Conservation (phyloP, 2,888 invertebrate species). For the Rosalia funebris region DNA sequence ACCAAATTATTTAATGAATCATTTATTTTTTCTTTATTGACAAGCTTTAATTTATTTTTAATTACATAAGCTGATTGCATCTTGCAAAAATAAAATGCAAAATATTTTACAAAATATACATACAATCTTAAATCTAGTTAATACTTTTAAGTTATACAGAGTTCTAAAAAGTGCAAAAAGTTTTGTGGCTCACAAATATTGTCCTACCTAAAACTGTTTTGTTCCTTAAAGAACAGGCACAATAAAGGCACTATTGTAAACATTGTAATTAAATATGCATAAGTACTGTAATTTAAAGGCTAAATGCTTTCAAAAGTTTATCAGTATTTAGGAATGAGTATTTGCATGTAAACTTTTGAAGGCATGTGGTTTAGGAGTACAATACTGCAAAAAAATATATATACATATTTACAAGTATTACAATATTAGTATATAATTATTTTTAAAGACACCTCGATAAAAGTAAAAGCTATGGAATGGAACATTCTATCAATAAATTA, state of each 20-base stretch:
- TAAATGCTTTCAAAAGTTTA: slow-evolving; percentile 31
- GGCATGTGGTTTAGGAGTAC: slow-evolving; percentile 33
- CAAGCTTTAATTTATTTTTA: slow-evolving; percentile 61
- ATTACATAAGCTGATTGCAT: slow-evolving; percentile 60
- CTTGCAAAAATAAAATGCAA: slow-evolving; percentile 48
- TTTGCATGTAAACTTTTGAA: slow-evolving; percentile 39
- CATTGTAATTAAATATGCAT: slow-evolving; percentile 44
- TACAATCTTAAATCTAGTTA: slow-evolving; percentile 43
- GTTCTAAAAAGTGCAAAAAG: slow-evolving; percentile 35
- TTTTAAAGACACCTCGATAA: slow-evolving; percentile 23
- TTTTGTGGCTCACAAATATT: slow-evolving; percentile 29
- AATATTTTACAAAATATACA: slow-evolving; percentile 62
- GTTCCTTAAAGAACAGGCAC: slow-evolving; percentile 48
- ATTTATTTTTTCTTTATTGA: slow-evolving; percentile 54
- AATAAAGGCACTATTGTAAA: slow-evolving; percentile 60
- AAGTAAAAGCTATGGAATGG: slow-evolving; percentile 33
- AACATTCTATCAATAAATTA: slow-evolving; percentile 45
- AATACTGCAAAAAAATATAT: slow-evolving; percentile 53
- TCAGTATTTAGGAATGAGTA: slow-evolving; percentile 28
- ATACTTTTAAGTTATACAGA: slow-evolving; percentile 44
- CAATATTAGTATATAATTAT: slow-evolving; percentile 12
- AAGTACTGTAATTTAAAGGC: slow-evolving; percentile 52
- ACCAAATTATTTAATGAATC: slow-evolving; percentile 33
- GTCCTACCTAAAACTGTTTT: slow-evolving; percentile 31
- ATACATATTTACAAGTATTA: slow-evolving; percentile 58